Base-by-base conservation (phyloP, 2,113 vertebrate species). In the Rattus rattus region DNA sequence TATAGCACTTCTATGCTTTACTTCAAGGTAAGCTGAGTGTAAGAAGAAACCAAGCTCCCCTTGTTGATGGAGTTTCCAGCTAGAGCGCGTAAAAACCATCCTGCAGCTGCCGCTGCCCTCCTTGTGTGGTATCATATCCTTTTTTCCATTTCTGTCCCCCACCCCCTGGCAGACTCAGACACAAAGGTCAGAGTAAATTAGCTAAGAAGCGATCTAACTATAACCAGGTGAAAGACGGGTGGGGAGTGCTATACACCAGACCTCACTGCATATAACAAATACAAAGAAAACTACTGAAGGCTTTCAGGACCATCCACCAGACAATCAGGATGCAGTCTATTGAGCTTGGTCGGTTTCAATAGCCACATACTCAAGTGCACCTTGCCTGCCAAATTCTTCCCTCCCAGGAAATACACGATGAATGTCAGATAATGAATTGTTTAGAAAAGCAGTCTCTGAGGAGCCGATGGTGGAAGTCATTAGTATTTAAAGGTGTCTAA, bases 351-450 rank as follows among this genome's bases (percentile, higher is more conserved):
- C 80, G 30, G 16, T 83, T 86, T 86, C 59, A 88, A 94, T 7
- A 85, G 39, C 47, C 47, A 91, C n/a, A 52, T 39, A 39, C 63
- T 96, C 54, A 79, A 91, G 88, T n/a, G 47, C 61, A 70, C 49
- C 2, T 7, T 43, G 49, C 49, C 88, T 96, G 92, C 94, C 96
- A 96, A 94, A 88, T 54, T 80, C 95, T 86, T 84, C 61, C 81
- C 61, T 96, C 80, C 67, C n/a, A 91, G 96, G 94, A 96, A 96
- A 95, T 65, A n/a, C 33, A 85, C 76, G 83, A 67, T 92, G 81
- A 98, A 91, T 73, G 95, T 90, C 13, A 91, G 67, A 92, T 92
- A 97, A 97, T 72, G 76, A 94, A 94, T 75, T 93, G 81, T 88
- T 97, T 89, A 89, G 91, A 87, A 94, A 95, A 96, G 87, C 36